phyloP scores from a whole-genome alignment of 2,888 invertebrate genomes.

The Imbricaverruca yamaguchii region DNA sequence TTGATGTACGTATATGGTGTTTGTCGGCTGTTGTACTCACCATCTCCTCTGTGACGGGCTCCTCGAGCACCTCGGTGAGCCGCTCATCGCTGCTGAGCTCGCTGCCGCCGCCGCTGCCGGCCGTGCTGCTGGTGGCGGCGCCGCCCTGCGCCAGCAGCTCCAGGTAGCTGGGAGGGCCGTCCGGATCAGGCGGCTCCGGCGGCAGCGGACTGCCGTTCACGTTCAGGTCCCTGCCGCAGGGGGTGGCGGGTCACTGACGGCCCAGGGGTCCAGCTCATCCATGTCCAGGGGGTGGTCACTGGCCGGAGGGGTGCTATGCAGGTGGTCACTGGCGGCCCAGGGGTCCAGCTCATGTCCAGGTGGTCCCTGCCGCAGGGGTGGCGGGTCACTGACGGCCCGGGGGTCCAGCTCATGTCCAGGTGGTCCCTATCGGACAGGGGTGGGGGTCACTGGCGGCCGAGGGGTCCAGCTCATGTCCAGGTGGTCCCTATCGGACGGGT shows the following conservation, averaged over 20 bases:
- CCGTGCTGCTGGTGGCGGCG: neutral
- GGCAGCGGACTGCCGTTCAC: neutral
- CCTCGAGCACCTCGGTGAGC: conserved; percentile 20
- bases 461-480: no score
- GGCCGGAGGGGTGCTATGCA: neutral
- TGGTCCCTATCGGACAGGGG: no score
- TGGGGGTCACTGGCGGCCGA: no score
- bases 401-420: no score
- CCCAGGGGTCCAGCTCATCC: no score
- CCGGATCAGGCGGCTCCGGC: neutral
- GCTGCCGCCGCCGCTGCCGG: no score
- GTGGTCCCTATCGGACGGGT: no score
- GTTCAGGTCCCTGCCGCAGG: neutral
- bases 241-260: neutral
- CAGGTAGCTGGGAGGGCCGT: neutral
- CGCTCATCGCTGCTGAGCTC: neutral
- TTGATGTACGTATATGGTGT: no score
- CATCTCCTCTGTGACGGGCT: conserved; percentile 14
- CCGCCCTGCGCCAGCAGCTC: neutral
- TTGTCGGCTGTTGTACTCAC: neutral
- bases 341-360: no score
- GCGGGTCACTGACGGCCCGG: neutral
- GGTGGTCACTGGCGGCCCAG: neutral
- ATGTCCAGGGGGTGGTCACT: neutral
- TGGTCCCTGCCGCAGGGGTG: no score